These are phyloP conservation scores for Phyllopteryx taeniolatus DNA, from an alignment of 2,113 vertebrate species.

Conservation along the genomic window DNA sequence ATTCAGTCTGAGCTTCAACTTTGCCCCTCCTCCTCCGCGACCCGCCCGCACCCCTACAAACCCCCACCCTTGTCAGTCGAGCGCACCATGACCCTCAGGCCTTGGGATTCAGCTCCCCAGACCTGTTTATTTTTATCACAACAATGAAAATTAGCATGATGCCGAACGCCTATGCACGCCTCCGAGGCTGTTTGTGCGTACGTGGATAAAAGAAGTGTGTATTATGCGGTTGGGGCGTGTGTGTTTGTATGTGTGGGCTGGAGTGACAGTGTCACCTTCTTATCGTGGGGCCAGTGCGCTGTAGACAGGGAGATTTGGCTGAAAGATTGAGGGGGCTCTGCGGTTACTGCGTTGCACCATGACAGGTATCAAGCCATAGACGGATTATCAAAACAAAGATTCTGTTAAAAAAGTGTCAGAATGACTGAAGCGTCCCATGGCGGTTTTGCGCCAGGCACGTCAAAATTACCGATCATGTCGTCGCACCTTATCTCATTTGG, in stretches of 20 bases:
- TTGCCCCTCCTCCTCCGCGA: background rate
- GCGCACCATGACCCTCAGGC: constrained; percentile 65
- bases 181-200: constrained; percentile 57
- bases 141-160: constrained; percentile 78
- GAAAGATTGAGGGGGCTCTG: constrained; percentile 56
- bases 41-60: background rate
- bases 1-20: constrained; percentile 64
- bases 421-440: constrained; percentile 52
- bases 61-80: constrained; percentile 57
- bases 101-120: constrained; percentile 65
- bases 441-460: constrained; percentile 38
- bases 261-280: constrained; percentile 70
- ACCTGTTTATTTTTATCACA: constrained; percentile 80
- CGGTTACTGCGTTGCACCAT: constrained; percentile 45
- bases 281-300: constrained; percentile 57
- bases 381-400: constrained; percentile 67
- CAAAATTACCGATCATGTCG: constrained; percentile 37
- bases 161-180: constrained; percentile 62
- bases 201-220: constrained; percentile 12
- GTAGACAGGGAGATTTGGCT: constrained; percentile 65
- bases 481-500: constrained; percentile 41
- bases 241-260: constrained; percentile 13
- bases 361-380: constrained; percentile 63
- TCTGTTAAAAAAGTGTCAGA: constrained; percentile 50
- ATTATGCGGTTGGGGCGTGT: constrained; percentile 14